Evolutionary conservation across 1,140 invertebrate genomes (phyloP).

Genomic region (Geopemphigus sp.): DNA sequence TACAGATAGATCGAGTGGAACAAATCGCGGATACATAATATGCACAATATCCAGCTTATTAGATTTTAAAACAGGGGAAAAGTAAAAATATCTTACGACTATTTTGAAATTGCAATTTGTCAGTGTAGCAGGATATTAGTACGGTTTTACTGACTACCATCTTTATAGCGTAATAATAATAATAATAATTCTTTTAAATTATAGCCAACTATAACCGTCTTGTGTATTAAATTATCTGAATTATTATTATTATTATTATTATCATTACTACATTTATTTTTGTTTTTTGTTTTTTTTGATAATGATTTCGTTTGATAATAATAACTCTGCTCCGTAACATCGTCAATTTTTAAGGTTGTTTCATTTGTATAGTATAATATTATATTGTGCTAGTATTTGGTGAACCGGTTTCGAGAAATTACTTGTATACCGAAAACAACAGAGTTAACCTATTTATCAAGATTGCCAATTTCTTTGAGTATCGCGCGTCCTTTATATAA

Average conservation of each 20-base stretch:
- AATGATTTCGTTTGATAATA: slow-evolving; percentile 14
- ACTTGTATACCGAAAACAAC: not conserved
- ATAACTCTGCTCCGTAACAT: not conserved
- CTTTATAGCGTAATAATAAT: slow-evolving; percentile 8
- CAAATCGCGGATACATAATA: not conserved
- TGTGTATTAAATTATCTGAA: slow-evolving; percentile 5
- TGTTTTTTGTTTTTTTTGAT: not conserved
- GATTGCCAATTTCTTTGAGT: not conserved
- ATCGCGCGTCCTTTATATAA: not conserved
- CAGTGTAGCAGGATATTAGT: slow-evolving; percentile 1
- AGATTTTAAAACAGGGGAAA: not conserved
- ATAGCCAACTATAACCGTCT: not conserved
- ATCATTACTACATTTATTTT: not conserved
- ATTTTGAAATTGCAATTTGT: slow-evolving; percentile 19
- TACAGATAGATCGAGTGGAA: not conserved
- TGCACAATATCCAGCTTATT: not conserved
- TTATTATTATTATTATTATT: slow-evolving; percentile 8
- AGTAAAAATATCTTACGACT: not conserved
- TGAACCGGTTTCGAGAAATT: slow-evolving; percentile 4
- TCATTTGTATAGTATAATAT: not conserved
- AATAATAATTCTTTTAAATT: slow-evolving; percentile 28
- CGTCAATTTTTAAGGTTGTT: slow-evolving; percentile 1
- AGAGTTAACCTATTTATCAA: slow-evolving; percentile 18
- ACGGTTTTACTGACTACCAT: not conserved
- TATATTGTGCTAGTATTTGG: not conserved